Conservation (phyloP, 2,888 invertebrate genomes). For the Herminia tarsipennalis region DNA sequence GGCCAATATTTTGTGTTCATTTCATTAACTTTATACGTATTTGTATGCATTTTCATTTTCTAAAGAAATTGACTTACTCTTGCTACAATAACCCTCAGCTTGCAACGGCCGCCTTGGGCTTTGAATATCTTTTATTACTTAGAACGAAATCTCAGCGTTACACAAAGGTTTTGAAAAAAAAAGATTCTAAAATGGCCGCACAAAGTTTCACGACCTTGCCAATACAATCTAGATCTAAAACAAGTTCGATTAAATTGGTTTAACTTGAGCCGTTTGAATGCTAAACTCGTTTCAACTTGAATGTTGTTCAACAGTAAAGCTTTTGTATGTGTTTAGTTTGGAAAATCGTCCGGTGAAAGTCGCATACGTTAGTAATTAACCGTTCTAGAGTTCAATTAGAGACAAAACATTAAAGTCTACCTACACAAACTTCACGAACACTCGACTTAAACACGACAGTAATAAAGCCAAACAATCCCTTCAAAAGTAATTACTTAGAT, state of each 20-base stretch:
- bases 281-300: slow-evolving; percentile 58
- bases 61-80: slow-evolving; percentile 2
- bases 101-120: slow-evolving; percentile 20
- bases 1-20: neutral
- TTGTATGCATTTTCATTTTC: slow-evolving; percentile 1
- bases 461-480: neutral
- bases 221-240: slow-evolving; percentile 52
- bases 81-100: neutral
- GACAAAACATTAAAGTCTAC: slow-evolving; percentile 43
- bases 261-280: slow-evolving; percentile 61
- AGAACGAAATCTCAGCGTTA: slow-evolving; percentile 11
- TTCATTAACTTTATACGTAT: neutral
- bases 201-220: slow-evolving; percentile 37
- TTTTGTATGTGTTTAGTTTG: slow-evolving; percentile 62
- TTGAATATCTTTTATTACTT: slow-evolving; percentile 12
- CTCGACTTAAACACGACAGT: neutral
- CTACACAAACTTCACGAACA: neutral
- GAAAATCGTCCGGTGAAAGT: slow-evolving; percentile 53
- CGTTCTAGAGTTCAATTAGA: slow-evolving; percentile 57
- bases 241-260: slow-evolving; percentile 57
- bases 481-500: too few relatives aligned
- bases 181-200: slow-evolving; percentile 17
- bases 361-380: slow-evolving; percentile 56
- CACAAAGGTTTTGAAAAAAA: slow-evolving; percentile 16
- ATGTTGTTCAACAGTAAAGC: slow-evolving; percentile 60